Evolutionary conservation across 2,797 vertebrate genomes (phyloP).

Genomic region (Crossoptilon crossoptilon): DNA sequence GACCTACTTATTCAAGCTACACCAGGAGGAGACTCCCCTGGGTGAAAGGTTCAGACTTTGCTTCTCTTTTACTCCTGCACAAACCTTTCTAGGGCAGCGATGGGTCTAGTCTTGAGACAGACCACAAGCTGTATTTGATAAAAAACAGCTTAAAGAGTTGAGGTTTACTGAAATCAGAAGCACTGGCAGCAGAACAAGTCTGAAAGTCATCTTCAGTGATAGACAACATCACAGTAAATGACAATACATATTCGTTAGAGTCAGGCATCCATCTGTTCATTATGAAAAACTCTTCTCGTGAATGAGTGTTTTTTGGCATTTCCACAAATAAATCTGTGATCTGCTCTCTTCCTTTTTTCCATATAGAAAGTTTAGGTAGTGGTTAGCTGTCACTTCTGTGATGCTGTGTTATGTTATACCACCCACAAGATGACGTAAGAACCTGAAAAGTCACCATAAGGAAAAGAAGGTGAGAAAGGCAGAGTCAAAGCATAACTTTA

Average conservation of each 20-base stretch:
- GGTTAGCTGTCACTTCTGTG: neutral
- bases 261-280: neutral
- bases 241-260: neutral
- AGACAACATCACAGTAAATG: neutral
- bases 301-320: neutral
- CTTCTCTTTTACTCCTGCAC: neutral
- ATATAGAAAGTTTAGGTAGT: neutral
- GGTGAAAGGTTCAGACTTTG: neutral
- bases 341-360: neutral
- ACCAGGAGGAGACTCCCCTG: neutral
- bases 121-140: neutral
- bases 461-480: neutral
- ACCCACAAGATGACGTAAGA: neutral
- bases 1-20: neutral
- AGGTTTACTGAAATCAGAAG: conserved; percentile 1
- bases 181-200: conserved; percentile 6
- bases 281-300: neutral
- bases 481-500: neutral
- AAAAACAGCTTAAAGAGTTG: neutral
- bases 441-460: neutral
- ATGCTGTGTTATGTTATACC: neutral
- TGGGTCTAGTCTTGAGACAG: neutral
- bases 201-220: neutral
- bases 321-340: neutral
- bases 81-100: neutral